phyloP scores from a whole-genome alignment of 2,888 invertebrate genomes.

The Nemapogon koenigi region DNA sequence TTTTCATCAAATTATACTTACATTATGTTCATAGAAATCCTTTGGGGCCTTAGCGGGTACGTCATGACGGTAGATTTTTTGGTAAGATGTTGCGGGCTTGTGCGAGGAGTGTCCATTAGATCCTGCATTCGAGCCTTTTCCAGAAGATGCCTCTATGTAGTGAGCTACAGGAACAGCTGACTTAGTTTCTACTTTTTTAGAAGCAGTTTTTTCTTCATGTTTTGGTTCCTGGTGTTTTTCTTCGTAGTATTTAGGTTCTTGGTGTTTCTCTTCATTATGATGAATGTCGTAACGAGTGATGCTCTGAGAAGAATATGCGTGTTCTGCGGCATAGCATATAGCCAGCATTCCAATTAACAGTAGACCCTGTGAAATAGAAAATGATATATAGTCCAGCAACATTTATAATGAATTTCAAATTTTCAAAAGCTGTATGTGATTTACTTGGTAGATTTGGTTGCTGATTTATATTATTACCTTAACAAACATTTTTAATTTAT shows the following conservation, averaged over 20 bases:
- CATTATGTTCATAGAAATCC: constrained; percentile 19
- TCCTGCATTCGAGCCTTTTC: background rate
- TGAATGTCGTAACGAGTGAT: constrained; percentile 19
- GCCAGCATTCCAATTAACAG: constrained; percentile 22
- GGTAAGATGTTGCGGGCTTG: constrained; percentile 21
- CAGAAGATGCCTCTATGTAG: constrained; percentile 1
- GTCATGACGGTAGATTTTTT: constrained; percentile 23
- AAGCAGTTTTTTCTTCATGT: background rate
- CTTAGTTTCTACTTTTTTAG: background rate
- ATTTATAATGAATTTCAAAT: too few relatives aligned
- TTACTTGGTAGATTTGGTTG: too few relatives aligned
- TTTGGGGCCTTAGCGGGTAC: constrained; percentile 15
- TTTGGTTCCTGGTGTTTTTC: background rate
- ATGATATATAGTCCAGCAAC: background rate
- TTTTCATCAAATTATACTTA: too few relatives aligned
- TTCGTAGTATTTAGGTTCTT: background rate
- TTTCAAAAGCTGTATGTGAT: too few relatives aligned
- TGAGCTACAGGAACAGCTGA: constrained; percentile 5
- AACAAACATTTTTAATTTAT: background rate
- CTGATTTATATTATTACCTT: constrained; percentile 1
- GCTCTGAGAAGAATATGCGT: constrained; percentile 27
- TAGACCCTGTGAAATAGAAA: constrained; percentile 18
- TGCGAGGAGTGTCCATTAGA: constrained; percentile 9
- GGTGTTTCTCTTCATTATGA: background rate
- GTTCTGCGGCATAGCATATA: constrained; percentile 22